These are phyloP conservation scores for Probosciger aterrimus DNA, from an alignment of 2,113 vertebrate genomes.

Conservation along the genomic window DNA sequence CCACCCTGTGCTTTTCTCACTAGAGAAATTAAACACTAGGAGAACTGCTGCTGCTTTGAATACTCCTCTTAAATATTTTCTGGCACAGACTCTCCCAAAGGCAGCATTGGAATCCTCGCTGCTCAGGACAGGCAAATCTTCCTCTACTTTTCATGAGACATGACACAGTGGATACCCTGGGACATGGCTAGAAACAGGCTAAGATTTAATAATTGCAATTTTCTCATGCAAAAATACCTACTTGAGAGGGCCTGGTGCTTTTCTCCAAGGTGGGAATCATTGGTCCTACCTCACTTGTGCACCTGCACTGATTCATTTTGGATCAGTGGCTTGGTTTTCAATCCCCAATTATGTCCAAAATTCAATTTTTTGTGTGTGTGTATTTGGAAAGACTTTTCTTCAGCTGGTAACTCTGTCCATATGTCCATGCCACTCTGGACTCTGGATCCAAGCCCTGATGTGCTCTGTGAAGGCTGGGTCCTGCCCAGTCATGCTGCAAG, in stretches of 20 bases:
- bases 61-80: slow-evolving; percentile 56
- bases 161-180: background rate
- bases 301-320: background rate
- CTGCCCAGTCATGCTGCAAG: background rate
- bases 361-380: background rate
- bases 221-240: background rate
- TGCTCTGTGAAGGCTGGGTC: background rate
- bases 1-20: slow-evolving; percentile 66
- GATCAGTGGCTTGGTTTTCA: background rate
- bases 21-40: slow-evolving; percentile 65
- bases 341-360: background rate
- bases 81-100: slow-evolving; percentile 40
- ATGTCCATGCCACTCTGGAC: background rate
- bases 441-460: background rate
- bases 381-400: background rate
- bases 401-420: background rate
- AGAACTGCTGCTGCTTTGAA: slow-evolving; percentile 63
- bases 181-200: background rate
- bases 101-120: background rate
- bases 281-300: background rate
- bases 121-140: background rate
- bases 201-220: background rate
- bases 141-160: background rate
- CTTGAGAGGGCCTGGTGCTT: background rate
- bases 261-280: background rate